A percentile compares a stretch with the other conserved stretches of the same genome.
Evolutionary conservation across 2,113 vertebrate species (phyloP).

Genomic region (Bubo bubo): DNA sequence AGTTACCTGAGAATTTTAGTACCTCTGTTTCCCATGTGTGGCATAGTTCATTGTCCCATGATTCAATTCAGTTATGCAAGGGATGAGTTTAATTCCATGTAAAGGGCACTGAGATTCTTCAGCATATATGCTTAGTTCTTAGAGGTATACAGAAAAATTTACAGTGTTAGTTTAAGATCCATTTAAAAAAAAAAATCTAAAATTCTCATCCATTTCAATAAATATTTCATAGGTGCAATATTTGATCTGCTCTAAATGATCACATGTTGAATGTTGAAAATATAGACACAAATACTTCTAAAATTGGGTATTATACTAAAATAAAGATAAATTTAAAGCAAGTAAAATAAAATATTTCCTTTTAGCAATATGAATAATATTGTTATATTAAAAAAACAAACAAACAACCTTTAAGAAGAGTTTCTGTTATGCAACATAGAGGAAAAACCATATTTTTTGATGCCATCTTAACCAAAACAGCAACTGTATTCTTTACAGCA

Average conservation of each 20-base stretch:
- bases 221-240: neutral
- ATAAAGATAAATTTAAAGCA: neutral
- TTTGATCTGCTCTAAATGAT: neutral
- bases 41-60: neutral
- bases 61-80: neutral
- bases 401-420: neutral
- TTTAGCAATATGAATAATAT: neutral
- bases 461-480: neutral
- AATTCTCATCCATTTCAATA: neutral
- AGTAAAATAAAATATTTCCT: neutral
- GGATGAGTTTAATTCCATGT: neutral
- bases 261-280: neutral
- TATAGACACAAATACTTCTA: neutral
- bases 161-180: neutral
- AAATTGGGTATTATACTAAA: neutral
- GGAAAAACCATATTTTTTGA: neutral
- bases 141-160: neutral
- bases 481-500: neutral
- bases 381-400: neutral
- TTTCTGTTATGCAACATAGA: neutral
- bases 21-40: neutral
- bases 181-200: neutral
- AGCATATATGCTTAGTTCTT: neutral
- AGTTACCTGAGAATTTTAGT: neutral
- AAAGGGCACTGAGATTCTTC: neutral